These are phyloP conservation scores for Poeciliopsis turrubarensis DNA, from an alignment of 2,113 vertebrate genomes.

Conservation along the genomic window DNA sequence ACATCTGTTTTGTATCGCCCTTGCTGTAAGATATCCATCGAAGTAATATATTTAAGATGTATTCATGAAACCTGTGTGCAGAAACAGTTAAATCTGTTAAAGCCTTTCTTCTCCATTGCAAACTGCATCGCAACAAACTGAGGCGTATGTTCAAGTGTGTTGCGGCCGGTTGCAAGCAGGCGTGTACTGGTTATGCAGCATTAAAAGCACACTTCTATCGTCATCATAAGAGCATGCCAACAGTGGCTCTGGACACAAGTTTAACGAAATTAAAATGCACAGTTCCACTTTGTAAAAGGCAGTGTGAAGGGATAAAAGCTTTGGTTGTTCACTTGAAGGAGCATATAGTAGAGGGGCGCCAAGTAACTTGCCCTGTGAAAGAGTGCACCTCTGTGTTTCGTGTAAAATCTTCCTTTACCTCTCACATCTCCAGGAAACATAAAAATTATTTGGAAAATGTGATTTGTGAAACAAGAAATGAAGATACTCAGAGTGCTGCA, in stretches of 20 bases:
- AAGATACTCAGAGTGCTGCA: too few relatives aligned
- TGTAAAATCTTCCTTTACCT: not conserved
- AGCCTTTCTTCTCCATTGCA: not conserved
- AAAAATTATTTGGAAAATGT: too few relatives aligned
- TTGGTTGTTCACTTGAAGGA: not conserved
- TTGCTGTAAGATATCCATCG: not conserved
- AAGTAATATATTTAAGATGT: not conserved
- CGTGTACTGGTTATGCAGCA: not conserved
- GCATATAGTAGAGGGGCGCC: conserved; percentile 14
- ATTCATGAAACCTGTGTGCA: too few relatives aligned
- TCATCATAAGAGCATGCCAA: too few relatives aligned
- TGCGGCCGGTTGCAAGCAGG: not conserved
- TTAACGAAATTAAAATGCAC: too few relatives aligned
- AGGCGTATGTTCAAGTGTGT: not conserved
- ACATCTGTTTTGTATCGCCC: too few relatives aligned
- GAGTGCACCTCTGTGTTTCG: conserved; percentile 14
- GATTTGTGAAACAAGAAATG: too few relatives aligned
- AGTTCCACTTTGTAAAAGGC: too few relatives aligned
- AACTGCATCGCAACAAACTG: not conserved
- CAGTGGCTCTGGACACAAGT: too few relatives aligned
- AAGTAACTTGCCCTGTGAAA: conserved; percentile 35
- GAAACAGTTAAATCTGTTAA: not conserved
- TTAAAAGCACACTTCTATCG: too few relatives aligned
- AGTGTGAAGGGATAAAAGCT: too few relatives aligned
- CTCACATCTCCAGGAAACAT: too few relatives aligned